Base-by-base conservation (phyloP, 2,113 vertebrate species). In the Meleagris gallopavo region DNA sequence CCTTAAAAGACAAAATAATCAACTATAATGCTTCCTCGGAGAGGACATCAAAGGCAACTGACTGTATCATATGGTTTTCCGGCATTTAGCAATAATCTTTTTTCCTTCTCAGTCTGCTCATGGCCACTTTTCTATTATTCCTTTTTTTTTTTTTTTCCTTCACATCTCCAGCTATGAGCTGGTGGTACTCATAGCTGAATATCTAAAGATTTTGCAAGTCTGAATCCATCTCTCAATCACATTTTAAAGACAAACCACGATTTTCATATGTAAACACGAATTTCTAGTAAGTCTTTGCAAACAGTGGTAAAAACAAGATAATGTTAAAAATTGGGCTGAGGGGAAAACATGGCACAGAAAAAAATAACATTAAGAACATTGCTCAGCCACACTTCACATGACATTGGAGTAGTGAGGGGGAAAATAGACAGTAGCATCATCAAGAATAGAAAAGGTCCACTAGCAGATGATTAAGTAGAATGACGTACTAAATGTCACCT, bases 31-130 rank as follows among this genome's bases (percentile, higher is more conserved):
- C 67, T 95, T 92, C 86, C 61, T 86, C 30, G 11, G 86, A 96
- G 80, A 91, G 55, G 60, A 78, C 79, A 74, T 88, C 86, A 89
- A 85, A 83, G 81, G 45, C 92, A 92, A 85, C 75, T 78, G 50
- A 88, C 57, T 91, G 11, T 69, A 17, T 64, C 32, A 60, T 77
- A 84, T 91, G 84, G 61, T 81, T 89, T 87, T 88, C 86, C 32
- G 41, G 75, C 89, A 90, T 61, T 73, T 69, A 14, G 12, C 45
- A 70, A 46, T 13, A 50, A 61, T 9, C 6, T 38, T 80, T 74
- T 55, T 30, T 64, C 50, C 20, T 43, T 11, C 43, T 61, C 65
- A 19, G 30, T 70, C 66, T 83, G 17, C 16, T 65, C 27, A 65
- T 4, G 5, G 32, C 36, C 38, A 45, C 15, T 78, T 65, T 78